Conservation (phyloP, 2,888 invertebrate genomes). For the Drosophila rellima region DNA sequence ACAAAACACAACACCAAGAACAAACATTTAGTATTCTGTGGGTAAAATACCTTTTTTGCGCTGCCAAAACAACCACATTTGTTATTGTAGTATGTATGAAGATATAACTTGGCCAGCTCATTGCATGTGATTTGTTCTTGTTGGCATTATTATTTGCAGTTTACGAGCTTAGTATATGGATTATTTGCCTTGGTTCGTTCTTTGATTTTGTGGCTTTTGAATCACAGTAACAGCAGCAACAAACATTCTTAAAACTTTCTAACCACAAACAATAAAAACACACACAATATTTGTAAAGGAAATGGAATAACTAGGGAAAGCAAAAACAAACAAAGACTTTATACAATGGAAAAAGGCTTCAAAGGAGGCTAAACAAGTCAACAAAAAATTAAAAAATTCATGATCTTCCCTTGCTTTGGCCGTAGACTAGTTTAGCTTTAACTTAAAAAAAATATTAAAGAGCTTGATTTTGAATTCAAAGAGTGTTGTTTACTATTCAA, state of each 20-base stretch:
- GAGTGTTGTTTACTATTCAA: neutral
- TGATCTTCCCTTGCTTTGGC: neutral
- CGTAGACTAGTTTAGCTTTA: neutral
- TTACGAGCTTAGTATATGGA: neutral
- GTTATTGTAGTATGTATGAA: slow-evolving; percentile 13
- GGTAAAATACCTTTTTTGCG: slow-evolving; percentile 64
- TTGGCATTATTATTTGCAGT: slow-evolving; percentile 6
- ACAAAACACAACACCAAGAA: slow-evolving; percentile 34
- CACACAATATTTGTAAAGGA: slow-evolving; percentile 2
- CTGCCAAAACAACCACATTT: slow-evolving; percentile 69
- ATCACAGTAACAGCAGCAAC: slow-evolving; percentile 17
- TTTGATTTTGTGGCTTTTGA: slow-evolving; percentile 20
- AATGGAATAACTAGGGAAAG: neutral
- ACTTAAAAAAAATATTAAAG: too few relatives aligned
- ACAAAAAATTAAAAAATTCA: neutral
- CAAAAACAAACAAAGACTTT: slow-evolving; percentile 5
- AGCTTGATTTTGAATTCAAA: neutral
- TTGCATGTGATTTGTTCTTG: slow-evolving; percentile 13
- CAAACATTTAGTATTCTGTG: slow-evolving; percentile 33
- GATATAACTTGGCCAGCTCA: slow-evolving; percentile 4
- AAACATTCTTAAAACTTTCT: slow-evolving; percentile 13
- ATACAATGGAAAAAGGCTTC: neutral
- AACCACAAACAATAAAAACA: slow-evolving; percentile 2
- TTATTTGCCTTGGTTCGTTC: slow-evolving; percentile 12
- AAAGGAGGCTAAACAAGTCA: neutral